Evolutionary conservation across 2,113 vertebrate species (phyloP).

Genomic region (Coregonus clupeaformis): DNA sequence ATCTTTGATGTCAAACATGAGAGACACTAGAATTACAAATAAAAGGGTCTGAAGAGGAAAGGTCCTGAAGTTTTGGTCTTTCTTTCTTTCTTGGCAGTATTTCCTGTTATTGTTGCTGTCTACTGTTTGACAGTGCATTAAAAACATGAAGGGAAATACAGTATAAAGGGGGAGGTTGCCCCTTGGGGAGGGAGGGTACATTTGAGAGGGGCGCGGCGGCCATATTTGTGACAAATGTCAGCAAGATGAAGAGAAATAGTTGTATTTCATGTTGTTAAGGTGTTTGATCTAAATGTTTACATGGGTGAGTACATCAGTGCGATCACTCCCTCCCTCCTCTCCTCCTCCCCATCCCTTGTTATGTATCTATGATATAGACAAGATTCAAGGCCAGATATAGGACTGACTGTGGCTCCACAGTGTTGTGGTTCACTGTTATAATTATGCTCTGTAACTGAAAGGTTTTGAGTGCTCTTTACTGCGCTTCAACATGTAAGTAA

Average conservation of each 20-base stretch:
- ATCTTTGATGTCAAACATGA: constrained; percentile 79
- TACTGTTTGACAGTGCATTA: constrained; percentile 59
- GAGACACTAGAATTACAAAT: constrained; percentile 78
- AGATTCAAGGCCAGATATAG: constrained; percentile 56
- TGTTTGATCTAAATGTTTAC: constrained; percentile 45
- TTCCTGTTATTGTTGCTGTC: constrained; percentile 71
- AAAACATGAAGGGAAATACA: constrained; percentile 57
- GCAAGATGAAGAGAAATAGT: constrained; percentile 34
- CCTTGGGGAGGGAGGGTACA: constrained; percentile 25
- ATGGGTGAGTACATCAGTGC: constrained; percentile 37
- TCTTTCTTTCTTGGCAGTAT: constrained; percentile 58
- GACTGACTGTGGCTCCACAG: constrained; percentile 34
- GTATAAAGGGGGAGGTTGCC: constrained; percentile 51
- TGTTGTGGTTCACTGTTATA: constrained; percentile 52
- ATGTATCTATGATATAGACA: constrained; percentile 50
- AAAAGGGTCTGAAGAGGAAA: constrained; percentile 64
- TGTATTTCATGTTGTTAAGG: constrained; percentile 47
- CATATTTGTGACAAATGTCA: constrained; percentile 50
- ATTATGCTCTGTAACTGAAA: constrained; percentile 65
- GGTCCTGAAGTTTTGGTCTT: constrained; percentile 65
- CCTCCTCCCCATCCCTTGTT: constrained; percentile 19
- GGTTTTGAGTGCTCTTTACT: constrained; percentile 55
- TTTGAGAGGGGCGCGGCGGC: constrained; percentile 43
- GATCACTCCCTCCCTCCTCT: not conserved
- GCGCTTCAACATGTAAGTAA: constrained; percentile 34